phyloP scores from a whole-genome alignment of 2,888 invertebrate species.

The Hirtodrosophila duncani region DNA sequence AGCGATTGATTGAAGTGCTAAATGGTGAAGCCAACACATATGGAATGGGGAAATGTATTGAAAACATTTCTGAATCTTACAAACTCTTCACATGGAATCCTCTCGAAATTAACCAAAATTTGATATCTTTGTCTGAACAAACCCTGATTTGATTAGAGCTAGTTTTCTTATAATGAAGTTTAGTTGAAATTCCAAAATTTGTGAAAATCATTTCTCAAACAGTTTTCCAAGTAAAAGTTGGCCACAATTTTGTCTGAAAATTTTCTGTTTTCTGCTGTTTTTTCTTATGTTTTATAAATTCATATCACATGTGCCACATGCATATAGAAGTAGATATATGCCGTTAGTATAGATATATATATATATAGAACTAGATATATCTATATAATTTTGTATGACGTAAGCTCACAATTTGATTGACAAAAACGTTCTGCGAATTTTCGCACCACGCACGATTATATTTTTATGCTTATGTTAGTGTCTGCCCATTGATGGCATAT shows the following conservation, averaged over 20 bases:
- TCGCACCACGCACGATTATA: slow-evolving; percentile 28
- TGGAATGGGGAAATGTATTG: no score
- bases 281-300: slow-evolving; percentile 19
- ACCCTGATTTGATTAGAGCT: no score
- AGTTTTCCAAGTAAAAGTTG: no score
- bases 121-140: no score
- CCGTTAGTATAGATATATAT: slow-evolving; percentile 16
- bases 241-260: no score
- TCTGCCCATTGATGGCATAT: background rate
- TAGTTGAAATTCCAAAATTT: no score
- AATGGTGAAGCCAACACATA: no score
- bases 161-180: no score
- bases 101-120: no score
- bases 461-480: slow-evolving; percentile 2
- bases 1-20: slow-evolving; percentile 33
- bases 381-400: slow-evolving; percentile 52
- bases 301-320: slow-evolving; percentile 67
- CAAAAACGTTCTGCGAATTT: slow-evolving; percentile 22
- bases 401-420: slow-evolving; percentile 61
- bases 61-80: no score
- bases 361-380: slow-evolving; percentile 22
- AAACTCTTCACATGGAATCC: no score
- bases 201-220: no score
- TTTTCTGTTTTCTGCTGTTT: slow-evolving; percentile 2
- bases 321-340: slow-evolving; percentile 37